phyloP scores from a whole-genome alignment of 2,888 invertebrate genomes.

The Melieria crassipennis region DNA sequence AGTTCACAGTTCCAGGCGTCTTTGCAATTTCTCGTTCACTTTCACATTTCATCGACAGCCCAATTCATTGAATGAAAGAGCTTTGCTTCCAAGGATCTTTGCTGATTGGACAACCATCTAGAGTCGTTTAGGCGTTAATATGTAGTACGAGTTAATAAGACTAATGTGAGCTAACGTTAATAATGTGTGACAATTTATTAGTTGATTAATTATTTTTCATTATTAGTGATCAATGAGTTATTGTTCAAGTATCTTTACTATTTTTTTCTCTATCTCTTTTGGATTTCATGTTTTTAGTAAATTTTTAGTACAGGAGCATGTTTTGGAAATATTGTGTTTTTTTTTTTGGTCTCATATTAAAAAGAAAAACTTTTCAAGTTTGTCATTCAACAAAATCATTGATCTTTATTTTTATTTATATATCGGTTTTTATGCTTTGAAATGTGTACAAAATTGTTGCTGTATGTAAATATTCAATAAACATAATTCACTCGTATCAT shows the following conservation, averaged over 20 bases:
- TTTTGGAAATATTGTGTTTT: constrained; percentile 6
- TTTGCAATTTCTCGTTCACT: too few relatives aligned
- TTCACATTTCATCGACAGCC: too few relatives aligned
- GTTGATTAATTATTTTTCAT: not conserved
- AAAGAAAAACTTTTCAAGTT: constrained; percentile 30
- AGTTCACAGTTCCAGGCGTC: too few relatives aligned
- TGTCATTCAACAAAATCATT: constrained; percentile 59
- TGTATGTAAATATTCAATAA: constrained; percentile 16
- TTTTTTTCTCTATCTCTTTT: constrained; percentile 11
- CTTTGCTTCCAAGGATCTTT: too few relatives aligned
- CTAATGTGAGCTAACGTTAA: too few relatives aligned
- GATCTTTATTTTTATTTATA: constrained; percentile 59
- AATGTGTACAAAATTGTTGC: constrained; percentile 28
- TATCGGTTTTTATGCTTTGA: constrained; percentile 42
- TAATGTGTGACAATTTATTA: too few relatives aligned
- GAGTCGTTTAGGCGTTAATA: too few relatives aligned
- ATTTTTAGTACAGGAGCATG: constrained; percentile 9
- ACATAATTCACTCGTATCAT: constrained; percentile 20
- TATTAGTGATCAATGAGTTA: constrained; percentile 35
- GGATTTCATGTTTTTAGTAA: constrained; percentile 28
- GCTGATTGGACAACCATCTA: too few relatives aligned
- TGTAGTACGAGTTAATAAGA: too few relatives aligned
- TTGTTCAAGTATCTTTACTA: constrained; percentile 11
- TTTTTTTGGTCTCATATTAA: constrained; percentile 22
- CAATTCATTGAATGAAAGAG: too few relatives aligned